Evolutionary conservation across 1,140 invertebrate species (phyloP).

Genomic region (Coenobita brevimanus): DNA sequence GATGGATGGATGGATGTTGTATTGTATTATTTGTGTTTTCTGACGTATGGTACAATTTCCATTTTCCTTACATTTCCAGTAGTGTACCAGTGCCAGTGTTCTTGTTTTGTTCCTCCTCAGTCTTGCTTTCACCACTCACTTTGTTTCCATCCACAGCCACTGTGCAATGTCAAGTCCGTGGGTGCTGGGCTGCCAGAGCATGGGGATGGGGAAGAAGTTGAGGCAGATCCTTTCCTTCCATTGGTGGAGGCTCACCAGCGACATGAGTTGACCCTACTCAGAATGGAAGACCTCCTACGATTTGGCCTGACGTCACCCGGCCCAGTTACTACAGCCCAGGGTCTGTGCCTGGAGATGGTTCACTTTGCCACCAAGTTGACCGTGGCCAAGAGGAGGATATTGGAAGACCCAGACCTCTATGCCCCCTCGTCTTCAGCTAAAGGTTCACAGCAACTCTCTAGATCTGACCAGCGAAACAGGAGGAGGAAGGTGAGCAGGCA

Average conservation of each 20-base stretch:
- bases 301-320: slow-evolving; percentile 73
- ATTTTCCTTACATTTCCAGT: no score
- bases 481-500: slow-evolving; percentile 75
- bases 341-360: slow-evolving; percentile 83
- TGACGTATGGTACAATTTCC: no score
- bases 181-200: slow-evolving; percentile 40
- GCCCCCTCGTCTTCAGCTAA: slow-evolving; percentile 71
- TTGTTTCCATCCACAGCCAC: slow-evolving; percentile 7
- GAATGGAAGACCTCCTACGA: slow-evolving; percentile 86
- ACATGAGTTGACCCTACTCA: slow-evolving; percentile 84
- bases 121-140: no score
- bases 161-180: slow-evolving; percentile 48
- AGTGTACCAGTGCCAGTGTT: no score
- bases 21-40: no score
- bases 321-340: slow-evolving; percentile 70
- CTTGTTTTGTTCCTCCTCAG: no score
- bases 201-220: slow-evolving; percentile 43
- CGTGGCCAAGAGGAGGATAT: slow-evolving; percentile 83
- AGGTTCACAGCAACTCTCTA: slow-evolving; percentile 28
- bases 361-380: slow-evolving; percentile 86
- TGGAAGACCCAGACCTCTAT: slow-evolving; percentile 89
- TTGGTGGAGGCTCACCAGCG: slow-evolving; percentile 86
- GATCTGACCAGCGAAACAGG: slow-evolving; percentile 75
- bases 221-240: slow-evolving; percentile 77
- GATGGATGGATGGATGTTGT: no score